Conservation (phyloP, 2,797 vertebrate species). For the Lemur catta region DNA sequence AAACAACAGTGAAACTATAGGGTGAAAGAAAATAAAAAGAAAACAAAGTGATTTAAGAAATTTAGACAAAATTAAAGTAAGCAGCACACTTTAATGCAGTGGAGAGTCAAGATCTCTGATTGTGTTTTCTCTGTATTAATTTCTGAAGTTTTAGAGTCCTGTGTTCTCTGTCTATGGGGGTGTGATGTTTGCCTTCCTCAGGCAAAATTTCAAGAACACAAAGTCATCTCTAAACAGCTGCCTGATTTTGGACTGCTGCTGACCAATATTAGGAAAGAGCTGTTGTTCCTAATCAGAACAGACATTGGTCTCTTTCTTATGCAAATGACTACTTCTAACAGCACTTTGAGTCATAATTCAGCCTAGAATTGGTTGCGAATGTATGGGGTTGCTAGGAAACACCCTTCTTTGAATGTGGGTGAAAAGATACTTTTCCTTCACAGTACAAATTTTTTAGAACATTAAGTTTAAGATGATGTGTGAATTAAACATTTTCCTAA, state of each 20-base stretch:
- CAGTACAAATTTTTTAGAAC: slow-evolving; percentile 67
- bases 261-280: slow-evolving; percentile 72
- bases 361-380: slow-evolving; percentile 69
- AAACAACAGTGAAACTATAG: not conserved
- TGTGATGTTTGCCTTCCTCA: slow-evolving; percentile 36
- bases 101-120: not conserved
- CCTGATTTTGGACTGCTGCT: slow-evolving; percentile 57
- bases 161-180: rapidly evolving
- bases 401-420: slow-evolving; percentile 55
- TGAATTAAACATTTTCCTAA: slow-evolving; percentile 75
- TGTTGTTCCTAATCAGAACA: slow-evolving; percentile 76
- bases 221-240: slow-evolving; percentile 65
- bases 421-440: slow-evolving; percentile 64
- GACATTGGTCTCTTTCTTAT: slow-evolving; percentile 75
- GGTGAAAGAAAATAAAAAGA: not conserved
- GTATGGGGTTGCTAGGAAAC: slow-evolving; percentile 80
- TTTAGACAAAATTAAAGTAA: slow-evolving; percentile 1
- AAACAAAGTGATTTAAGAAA: not conserved
- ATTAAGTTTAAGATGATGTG: slow-evolving; percentile 66
- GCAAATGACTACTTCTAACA: slow-evolving; percentile 78
- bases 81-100: not conserved
- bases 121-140: not conserved
- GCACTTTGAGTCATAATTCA: slow-evolving; percentile 68
- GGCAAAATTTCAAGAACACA: slow-evolving; percentile 65
- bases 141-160: slow-evolving; percentile 48